phyloP scores from a whole-genome alignment of 2,797 vertebrate species.

The Hydrocynus forskahlii region DNA sequence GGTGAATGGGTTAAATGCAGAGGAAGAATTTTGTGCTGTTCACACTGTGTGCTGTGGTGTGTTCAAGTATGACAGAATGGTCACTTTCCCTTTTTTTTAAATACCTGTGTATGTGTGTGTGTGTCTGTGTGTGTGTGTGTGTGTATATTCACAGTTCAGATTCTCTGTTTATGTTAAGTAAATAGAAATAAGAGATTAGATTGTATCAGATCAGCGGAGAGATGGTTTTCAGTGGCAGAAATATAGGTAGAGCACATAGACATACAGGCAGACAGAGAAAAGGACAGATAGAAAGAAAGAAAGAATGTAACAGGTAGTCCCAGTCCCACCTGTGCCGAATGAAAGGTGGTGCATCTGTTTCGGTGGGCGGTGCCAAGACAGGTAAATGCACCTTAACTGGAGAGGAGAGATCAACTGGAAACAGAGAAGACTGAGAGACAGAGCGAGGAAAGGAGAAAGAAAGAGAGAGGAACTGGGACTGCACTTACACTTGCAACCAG shows the following conservation, averaged over 20 bases:
- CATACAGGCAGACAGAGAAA: not conserved
- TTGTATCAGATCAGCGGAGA: not conserved
- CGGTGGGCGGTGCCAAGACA: conserved; percentile 68
- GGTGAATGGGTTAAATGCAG: too few species aligned
- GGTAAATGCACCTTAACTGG: conserved; percentile 67
- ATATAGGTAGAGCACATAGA: not conserved
- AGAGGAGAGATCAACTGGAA: conserved; percentile 9
- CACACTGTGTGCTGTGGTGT: too few species aligned
- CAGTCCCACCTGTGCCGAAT: conserved; percentile 61
- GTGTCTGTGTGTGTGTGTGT: too few species aligned
- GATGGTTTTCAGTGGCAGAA: not conserved
- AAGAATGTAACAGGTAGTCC: conserved; percentile 72
- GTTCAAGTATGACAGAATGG: too few species aligned
- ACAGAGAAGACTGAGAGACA: conserved; percentile 35
- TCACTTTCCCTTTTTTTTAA: too few species aligned
- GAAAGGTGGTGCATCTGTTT: conserved; percentile 66
- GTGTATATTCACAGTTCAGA: not conserved
- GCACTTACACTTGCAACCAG: conserved; percentile 6
- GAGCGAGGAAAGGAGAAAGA: conserved; percentile 21
- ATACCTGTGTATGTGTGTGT: too few species aligned
- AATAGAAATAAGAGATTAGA: not conserved
- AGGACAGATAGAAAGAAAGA: not conserved
- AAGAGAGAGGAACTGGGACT: conserved; percentile 49
- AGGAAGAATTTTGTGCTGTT: too few species aligned
- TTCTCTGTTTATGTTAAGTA: not conserved